Percentiles rank a stretch among this genome's conserved stretches.
These are phyloP conservation scores for Protonemura montana DNA, from an alignment of 2,888 invertebrate genomes.

Conservation along the genomic window DNA sequence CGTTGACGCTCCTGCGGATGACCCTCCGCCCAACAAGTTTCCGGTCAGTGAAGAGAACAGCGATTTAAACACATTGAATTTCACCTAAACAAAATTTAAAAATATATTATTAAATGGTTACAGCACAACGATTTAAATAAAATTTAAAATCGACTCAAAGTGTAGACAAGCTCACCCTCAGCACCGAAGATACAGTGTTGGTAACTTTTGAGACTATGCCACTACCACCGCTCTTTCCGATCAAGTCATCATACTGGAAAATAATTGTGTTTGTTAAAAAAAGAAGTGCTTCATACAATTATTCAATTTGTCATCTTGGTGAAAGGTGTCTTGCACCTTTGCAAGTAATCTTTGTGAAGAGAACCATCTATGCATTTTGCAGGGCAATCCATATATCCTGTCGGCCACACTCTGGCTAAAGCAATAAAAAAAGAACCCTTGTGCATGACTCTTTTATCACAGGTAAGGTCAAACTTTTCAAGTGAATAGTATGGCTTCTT, in stretches of 20 bases:
- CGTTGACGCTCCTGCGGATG: background rate
- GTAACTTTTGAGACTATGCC: conserved; percentile 36
- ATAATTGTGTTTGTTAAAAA: too few species aligned
- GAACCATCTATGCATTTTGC: too few species aligned
- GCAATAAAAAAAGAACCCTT: too few species aligned
- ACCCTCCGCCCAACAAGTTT: conserved; percentile 50
- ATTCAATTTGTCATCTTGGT: too few species aligned
- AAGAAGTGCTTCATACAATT: too few species aligned
- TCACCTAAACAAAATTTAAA: conserved; percentile 52
- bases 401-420: too few species aligned
- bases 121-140: background rate
- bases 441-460: background rate
- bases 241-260: conserved; percentile 50
- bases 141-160: background rate
- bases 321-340: too few species aligned
- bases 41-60: conserved; percentile 57
- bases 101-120: background rate
- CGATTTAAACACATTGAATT: conserved; percentile 56
- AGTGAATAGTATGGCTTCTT: background rate
- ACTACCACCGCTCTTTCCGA: conserved; percentile 46
- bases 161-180: conserved; percentile 7
- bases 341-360: too few species aligned
- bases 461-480: background rate
- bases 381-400: too few species aligned
- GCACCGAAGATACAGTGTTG: conserved; percentile 26